Conservation (phyloP, 2,113 vertebrate species). For the Malurus melanocephalus region DNA sequence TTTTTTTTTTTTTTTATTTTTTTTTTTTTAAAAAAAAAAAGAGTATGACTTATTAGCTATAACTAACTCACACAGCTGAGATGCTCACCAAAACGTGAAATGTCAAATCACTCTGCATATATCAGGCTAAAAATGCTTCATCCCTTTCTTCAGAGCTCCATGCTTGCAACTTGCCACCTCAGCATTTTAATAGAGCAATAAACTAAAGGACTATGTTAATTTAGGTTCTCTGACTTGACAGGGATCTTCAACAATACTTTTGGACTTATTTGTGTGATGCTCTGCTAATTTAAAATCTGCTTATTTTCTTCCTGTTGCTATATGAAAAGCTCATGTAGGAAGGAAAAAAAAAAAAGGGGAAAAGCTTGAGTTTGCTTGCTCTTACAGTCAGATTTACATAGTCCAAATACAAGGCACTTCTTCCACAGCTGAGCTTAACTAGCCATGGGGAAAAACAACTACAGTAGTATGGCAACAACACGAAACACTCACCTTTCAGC, state of each 20-base stretch:
- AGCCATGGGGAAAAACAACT: not conserved
- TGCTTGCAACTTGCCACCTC: not conserved
- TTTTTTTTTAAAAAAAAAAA: not conserved
- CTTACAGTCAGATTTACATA: not conserved
- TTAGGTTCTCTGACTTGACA: not conserved
- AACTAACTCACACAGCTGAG: not conserved
- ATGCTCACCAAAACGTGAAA: not conserved
- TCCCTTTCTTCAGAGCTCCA: not conserved
- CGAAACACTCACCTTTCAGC: not conserved
- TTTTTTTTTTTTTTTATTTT: no score
- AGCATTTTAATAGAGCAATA: not conserved
- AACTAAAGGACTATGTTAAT: not conserved
- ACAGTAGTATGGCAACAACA: not conserved
- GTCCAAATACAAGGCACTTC: not conserved
- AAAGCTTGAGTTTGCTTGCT: not conserved
- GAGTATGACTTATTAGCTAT: not conserved
- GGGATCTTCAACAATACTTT: not conserved
- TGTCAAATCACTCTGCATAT: not conserved
- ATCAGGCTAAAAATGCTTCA: not conserved
- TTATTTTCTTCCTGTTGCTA: not conserved
- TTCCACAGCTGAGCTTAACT: not conserved
- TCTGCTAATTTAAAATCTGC: not conserved
- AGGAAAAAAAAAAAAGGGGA: no score
- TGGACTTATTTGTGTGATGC: not conserved
- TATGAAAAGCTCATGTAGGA: not conserved